Conservation (phyloP, 2,888 invertebrate species). For the Polymixis flavicincta region DNA sequence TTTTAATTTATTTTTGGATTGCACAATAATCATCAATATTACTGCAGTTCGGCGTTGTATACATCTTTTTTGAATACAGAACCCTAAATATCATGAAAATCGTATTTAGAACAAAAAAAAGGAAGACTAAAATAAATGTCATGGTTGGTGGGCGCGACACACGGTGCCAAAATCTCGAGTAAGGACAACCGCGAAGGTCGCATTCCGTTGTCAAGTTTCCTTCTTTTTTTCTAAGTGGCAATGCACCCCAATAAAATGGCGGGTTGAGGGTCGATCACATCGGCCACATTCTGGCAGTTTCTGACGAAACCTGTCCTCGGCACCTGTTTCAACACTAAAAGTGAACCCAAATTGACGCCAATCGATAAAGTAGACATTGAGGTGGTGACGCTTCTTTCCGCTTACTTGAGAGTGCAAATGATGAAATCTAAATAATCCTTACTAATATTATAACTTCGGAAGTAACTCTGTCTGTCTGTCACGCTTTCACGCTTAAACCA, state of each 20-base stretch:
- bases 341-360: conserved; percentile 27
- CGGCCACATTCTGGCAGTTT: conserved; percentile 41
- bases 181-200: conserved; percentile 83
- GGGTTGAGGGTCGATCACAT: conserved; percentile 61
- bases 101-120: conserved; percentile 66
- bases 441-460: too few relatives aligned
- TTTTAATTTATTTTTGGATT: conserved; percentile 18
- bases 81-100: conserved; percentile 41
- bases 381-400: conserved; percentile 18
- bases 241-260: conserved; percentile 73
- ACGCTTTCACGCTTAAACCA: too few relatives aligned
- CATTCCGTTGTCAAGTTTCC: conserved; percentile 75
- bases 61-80: conserved; percentile 25
- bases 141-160: conserved; percentile 77
- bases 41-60: not conserved
- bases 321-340: conserved; percentile 48
- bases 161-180: conserved; percentile 82
- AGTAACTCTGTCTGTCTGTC: too few relatives aligned
- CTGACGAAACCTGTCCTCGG: conserved; percentile 52
- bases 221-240: conserved; percentile 72
- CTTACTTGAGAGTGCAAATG: not conserved
- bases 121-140: conserved; percentile 77
- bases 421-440: not conserved
- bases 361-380: conserved; percentile 46
- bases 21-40: conserved; percentile 10